Conservation (phyloP, 2,797 vertebrate genomes). For the Calcarius lapponicus region DNA sequence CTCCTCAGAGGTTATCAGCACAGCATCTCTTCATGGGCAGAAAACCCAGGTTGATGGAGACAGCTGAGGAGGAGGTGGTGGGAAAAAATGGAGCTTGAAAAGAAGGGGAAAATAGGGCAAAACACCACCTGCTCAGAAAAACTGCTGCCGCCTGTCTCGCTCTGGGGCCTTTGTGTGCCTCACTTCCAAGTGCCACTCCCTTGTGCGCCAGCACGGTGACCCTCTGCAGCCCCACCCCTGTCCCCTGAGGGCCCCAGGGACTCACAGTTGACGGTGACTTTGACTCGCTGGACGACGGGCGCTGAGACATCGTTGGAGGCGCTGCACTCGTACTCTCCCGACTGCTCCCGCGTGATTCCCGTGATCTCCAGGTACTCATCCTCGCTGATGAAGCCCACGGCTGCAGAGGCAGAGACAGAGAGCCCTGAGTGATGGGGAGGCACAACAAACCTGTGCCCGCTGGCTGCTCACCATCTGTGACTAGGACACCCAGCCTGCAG, state of each 20-base stretch:
- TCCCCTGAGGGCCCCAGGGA: rapidly evolving
- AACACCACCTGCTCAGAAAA: constrained; percentile 15
- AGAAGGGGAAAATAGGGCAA: background rate
- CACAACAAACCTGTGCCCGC: rapidly evolving
- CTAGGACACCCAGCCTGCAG: background rate
- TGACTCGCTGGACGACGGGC: constrained; percentile 89
- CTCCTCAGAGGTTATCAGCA: constrained; percentile 30
- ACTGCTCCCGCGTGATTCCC: constrained; percentile 92
- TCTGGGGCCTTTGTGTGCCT: background rate
- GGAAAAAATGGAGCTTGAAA: background rate
- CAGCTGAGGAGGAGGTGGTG: constrained; percentile 23
- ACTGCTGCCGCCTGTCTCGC: background rate
- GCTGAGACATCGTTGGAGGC: constrained; percentile 92
- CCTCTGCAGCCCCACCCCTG: rapidly evolving
- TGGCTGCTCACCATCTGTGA: background rate
- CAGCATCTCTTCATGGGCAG: background rate
- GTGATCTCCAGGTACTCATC: constrained; percentile 93
- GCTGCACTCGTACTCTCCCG: constrained; percentile 93
- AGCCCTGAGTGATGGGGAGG: background rate
- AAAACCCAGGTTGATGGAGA: constrained; percentile 45
- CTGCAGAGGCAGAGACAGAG: constrained; percentile 63
- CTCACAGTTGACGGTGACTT: constrained; percentile 98
- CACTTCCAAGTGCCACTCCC: background rate
- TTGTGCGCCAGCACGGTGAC: rapidly evolving
- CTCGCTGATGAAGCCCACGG: constrained; percentile 87